Percentiles rank a stretch among this genome's conserved stretches.
Evolutionary conservation across 2,888 invertebrate species (phyloP).

Genomic region (Watsonalla binaria): DNA sequence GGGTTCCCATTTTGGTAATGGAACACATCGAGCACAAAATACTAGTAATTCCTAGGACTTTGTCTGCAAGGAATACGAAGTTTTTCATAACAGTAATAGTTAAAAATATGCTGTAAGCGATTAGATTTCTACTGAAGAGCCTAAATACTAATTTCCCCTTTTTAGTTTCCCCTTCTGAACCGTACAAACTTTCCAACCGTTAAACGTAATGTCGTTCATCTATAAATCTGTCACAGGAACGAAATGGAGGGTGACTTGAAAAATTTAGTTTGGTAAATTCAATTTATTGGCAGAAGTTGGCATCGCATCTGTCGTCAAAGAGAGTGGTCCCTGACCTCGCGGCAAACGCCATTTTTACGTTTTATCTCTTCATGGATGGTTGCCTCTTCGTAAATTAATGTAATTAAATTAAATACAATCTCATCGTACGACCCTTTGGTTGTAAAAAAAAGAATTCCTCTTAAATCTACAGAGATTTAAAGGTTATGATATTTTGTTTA

Average conservation of each 20-base stretch:
- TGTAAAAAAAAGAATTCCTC: neutral
- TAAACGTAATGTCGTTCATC: neutral
- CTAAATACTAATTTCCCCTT: too few relatives aligned
- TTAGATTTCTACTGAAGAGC: too few relatives aligned
- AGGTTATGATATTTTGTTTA: too few relatives aligned
- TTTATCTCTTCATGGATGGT: neutral
- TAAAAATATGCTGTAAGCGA: too few relatives aligned
- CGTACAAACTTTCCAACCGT: too few relatives aligned
- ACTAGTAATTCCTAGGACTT: too few relatives aligned
- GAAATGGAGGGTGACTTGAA: constrained; percentile 3
- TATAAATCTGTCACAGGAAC: neutral
- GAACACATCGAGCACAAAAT: too few relatives aligned
- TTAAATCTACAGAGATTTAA: too few relatives aligned
- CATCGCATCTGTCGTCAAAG: constrained; percentile 18
- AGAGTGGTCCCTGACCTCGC: constrained; percentile 14
- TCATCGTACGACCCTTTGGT: neutral
- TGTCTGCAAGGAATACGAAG: too few relatives aligned
- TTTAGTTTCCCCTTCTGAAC: too few relatives aligned
- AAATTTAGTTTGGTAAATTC: constrained; percentile 24
- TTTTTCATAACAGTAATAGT: too few relatives aligned
- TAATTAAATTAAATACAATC: neutral
- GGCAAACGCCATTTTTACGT: constrained; percentile 10
- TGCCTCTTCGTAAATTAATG: neutral
- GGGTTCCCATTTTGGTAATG: too few relatives aligned
- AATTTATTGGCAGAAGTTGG: constrained; percentile 28